Evolutionary conservation across 2,797 vertebrate genomes (phyloP), one percentile per base, ranked within the genome.

Genomic region (Chaenodraco wilsoni): DNA sequence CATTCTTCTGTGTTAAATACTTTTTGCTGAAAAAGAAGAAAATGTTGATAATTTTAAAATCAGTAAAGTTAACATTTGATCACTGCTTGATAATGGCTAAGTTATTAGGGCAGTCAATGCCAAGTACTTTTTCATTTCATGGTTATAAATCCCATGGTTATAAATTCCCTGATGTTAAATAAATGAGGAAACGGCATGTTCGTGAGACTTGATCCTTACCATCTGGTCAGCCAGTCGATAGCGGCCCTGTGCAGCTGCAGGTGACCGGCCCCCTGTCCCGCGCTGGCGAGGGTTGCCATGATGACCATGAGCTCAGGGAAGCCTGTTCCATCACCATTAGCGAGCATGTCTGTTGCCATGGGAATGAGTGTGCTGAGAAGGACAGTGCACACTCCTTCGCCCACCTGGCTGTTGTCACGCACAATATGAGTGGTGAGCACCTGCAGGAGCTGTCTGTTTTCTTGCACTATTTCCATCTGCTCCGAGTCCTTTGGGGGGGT

Each of bases 301-400:
- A 99, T 98, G 7, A 98, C 95, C 97, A 99, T 98, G 79, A 99
- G 96, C 72, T 99, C 98, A 0, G 98, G 98, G 67, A 99, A 99
- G 49, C 98, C 98, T 0, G 97, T 95, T 64, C 98, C 98, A 59
- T 99, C 98, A 0, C 98, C 97, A 0, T 95, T 98, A 69, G 96
- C 90, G 87, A 99, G 85, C 97, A 99, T 99, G 78, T 99, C 98
- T 1, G 97, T 98, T 56, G 98, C 98, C 98, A 99, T 99, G n/a
- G 98, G 98, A 59, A 99, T 96, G 21, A 99, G 94, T 0, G 98
- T 99, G 81, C 96, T 97, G 82, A 99, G 95, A 2, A 99, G 95
- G 71, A 99, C 98, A 0, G 97, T 96, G 91, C 98, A 99, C 59
- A 99, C 98, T 0, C 98, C 98, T 95, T 99, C 98, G 31, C 98